Base-by-base conservation (phyloP, 2,888 invertebrate species). In the Dendrolimus pini region DNA sequence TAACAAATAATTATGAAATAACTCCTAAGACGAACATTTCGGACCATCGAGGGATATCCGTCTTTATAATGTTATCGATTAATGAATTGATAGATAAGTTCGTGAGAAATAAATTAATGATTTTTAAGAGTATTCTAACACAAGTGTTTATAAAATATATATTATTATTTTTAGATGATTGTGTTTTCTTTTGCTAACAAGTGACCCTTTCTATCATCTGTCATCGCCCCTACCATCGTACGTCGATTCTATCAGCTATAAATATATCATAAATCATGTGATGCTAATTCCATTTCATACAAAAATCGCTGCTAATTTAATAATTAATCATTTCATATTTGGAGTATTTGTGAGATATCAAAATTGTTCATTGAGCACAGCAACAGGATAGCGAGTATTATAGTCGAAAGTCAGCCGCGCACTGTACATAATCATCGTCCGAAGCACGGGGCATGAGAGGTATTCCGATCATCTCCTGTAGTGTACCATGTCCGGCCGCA, bases 101-200 rank as follows among this genome's bases (percentile, higher is more conserved):
- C 85, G 87, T 88, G 87, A 88, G 82, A 84, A 87, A 82, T 88
- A 84, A 90, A 88, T 89, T 89, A 87, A 90, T 89, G 85, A 87
- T 83, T 89, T 72, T 85, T 89, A 88, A 88, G 88, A 89, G 85
- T 89, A 89, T 86, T 91, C 89, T 90, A 89, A 90, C 89, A 87
- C 86, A 89, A 90, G 90, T 91, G 90, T 91, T 91, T 90, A 91
- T 91, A 89, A 75, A 86, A 91, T 90, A 91, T 91, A 91, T 91
- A 89, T 90, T 89, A 90, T 91, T 91, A 90, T 91, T 90, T 90
- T 91, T 91, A 89, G 76, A 74, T 67, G 65, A 77, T 85, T 83
- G 82, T 85, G 55, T 70, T 88, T 86, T 85, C 30, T 84, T 89
- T 87, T 80, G 85, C 85, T 88, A 88, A 88, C 79, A 52, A 75